Percentiles rank a stretch among this genome's conserved stretches.
These are phyloP conservation scores for Megalops atlanticus DNA, from an alignment of 2,113 vertebrate species.

Conservation along the genomic window DNA sequence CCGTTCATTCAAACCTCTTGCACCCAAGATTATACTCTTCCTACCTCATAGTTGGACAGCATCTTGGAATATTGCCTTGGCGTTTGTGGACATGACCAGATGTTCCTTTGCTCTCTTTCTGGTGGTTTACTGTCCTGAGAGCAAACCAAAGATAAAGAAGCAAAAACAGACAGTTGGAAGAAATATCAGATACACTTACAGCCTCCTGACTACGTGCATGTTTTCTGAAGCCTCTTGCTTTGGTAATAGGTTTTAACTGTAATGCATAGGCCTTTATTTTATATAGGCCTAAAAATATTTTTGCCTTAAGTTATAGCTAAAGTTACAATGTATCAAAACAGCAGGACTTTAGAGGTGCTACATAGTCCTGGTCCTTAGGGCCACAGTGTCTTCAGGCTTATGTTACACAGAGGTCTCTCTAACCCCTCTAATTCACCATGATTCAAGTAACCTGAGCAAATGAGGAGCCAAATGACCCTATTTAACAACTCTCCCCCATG, in stretches of 20 bases:
- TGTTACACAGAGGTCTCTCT: background rate
- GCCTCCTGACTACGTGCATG: background rate
- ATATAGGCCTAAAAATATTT: background rate
- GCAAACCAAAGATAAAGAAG: conserved; percentile 18
- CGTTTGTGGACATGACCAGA: conserved; percentile 13
- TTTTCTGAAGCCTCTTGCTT: conserved; percentile 2
- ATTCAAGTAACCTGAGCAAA: background rate
- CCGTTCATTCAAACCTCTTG: conserved; percentile 2
- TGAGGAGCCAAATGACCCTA: too few species aligned
- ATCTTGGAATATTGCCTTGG: conserved; percentile 24
- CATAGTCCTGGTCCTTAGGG: background rate
- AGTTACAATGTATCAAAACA: background rate
- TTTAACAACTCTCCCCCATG: background rate
- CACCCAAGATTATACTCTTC: conserved; percentile 24
- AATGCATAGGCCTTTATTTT: background rate
- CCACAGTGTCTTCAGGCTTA: background rate
- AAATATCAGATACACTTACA: conserved; percentile 14
- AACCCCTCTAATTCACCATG: background rate
- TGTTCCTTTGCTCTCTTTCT: background rate
- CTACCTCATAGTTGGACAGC: conserved; percentile 28
- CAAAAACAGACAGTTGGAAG: background rate
- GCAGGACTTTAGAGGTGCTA: background rate
- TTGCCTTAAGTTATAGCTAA: conserved; percentile 5
- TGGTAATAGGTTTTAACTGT: background rate
- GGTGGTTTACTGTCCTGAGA: conserved; percentile 23